Evolutionary conservation across 1,140 invertebrate species (phyloP).

Genomic region (Ceratoteleas bidentatus): DNA sequence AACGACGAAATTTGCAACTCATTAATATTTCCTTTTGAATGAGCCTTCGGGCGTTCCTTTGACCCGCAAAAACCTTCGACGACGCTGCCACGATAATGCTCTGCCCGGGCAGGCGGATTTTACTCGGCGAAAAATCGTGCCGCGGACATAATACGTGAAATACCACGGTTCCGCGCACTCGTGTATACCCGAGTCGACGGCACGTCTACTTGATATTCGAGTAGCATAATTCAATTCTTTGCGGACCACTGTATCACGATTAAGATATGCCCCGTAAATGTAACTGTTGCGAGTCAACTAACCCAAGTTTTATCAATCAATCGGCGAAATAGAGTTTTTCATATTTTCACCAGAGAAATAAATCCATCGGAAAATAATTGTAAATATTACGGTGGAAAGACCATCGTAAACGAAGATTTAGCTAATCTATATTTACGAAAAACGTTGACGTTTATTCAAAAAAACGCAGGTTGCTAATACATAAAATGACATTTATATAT

Average conservation of each 20-base stretch:
- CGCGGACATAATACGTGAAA: not conserved
- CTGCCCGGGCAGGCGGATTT: not conserved
- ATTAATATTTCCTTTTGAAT: constrained; percentile 51
- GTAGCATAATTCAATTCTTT: constrained; percentile 4
- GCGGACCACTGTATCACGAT: constrained; percentile 2
- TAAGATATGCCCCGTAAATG: not conserved
- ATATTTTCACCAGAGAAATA: no score
- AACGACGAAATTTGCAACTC: constrained; percentile 23
- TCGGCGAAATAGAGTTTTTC: no score
- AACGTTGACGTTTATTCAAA: no score
- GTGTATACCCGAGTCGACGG: constrained; percentile 2
- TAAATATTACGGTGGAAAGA: no score
- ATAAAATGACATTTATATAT: no score
- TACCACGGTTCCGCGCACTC: not conserved
- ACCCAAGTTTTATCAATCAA: not conserved
- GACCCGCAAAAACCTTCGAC: constrained; percentile 28
- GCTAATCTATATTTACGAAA: no score
- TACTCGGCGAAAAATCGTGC: constrained; percentile 2
- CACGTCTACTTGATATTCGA: constrained; percentile 2
- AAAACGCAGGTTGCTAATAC: no score
- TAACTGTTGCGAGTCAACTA: not conserved
- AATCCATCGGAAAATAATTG: no score
- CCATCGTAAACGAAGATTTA: no score
- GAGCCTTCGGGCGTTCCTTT: constrained; percentile 35
- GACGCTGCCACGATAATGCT: not conserved